Conservation (phyloP, 2,888 invertebrate species). For the Chrysolina haemoptera region DNA sequence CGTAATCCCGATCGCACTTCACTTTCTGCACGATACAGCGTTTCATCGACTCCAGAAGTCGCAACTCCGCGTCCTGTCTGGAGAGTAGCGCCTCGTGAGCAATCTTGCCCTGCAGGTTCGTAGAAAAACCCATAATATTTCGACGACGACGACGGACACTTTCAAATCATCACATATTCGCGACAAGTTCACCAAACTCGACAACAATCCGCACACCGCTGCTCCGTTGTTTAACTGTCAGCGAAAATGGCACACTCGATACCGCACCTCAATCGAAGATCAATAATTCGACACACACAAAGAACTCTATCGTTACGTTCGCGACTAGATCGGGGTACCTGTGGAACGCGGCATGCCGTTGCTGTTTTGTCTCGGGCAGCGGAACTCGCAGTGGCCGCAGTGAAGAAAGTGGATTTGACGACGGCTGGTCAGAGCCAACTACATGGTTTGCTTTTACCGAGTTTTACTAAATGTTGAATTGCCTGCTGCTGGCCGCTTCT, state of each 20-base stretch:
- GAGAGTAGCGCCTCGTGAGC: constrained; percentile 93
- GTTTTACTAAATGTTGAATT: constrained; percentile 4
- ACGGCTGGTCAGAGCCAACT: constrained; percentile 38
- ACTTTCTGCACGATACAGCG: constrained; percentile 89
- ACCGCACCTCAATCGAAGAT: constrained; percentile 21
- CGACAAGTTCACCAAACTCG: constrained; percentile 36
- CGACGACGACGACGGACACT: background rate
- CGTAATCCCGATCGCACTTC: constrained; percentile 94
- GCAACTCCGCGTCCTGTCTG: constrained; percentile 93
- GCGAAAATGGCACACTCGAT: constrained; percentile 17
- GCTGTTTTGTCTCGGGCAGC: constrained; percentile 37
- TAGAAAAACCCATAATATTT: constrained; percentile 88
- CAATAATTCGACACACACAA: constrained; percentile 24
- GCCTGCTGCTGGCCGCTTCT: constrained; percentile 15
- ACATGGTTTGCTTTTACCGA: constrained; percentile 5
- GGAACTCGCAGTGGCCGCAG: constrained; percentile 28
- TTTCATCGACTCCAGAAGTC: constrained; percentile 93
- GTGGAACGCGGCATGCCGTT: constrained; percentile 20
- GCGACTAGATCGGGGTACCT: constrained; percentile 30
- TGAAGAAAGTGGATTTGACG: constrained; percentile 36
- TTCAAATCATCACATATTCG: constrained; percentile 23
- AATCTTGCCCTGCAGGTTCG: constrained; percentile 87
- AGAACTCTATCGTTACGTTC: constrained; percentile 33
- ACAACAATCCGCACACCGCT: background rate
- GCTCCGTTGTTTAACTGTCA: constrained; percentile 16